phyloP scores from a whole-genome alignment of 2,113 vertebrate genomes.

The Sceloporus undulatus region DNA sequence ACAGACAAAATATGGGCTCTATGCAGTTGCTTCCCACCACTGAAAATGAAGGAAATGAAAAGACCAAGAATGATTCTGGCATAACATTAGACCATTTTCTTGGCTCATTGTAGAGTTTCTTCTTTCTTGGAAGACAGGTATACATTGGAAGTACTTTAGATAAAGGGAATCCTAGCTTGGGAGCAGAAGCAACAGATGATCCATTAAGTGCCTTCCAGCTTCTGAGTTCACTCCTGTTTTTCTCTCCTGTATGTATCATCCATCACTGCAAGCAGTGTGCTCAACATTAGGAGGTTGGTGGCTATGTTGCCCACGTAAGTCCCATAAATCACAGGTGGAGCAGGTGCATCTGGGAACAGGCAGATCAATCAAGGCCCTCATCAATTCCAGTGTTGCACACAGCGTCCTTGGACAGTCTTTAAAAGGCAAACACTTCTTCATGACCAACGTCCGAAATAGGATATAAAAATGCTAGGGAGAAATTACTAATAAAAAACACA shows the following conservation, averaged over 20 bases:
- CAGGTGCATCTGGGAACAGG: conserved; percentile 34
- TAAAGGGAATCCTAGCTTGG: background rate
- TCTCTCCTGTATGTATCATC: conserved; percentile 38
- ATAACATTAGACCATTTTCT: background rate
- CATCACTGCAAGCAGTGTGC: conserved; percentile 27
- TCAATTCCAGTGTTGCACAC: conserved; percentile 9
- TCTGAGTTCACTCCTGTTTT: conserved; percentile 28
- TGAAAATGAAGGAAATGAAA: background rate
- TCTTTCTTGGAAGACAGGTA: background rate
- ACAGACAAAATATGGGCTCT: background rate
- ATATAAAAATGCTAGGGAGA: conserved; percentile 33
- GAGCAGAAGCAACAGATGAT: background rate
- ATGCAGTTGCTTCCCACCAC: too few species aligned
- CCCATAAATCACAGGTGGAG: conserved; percentile 21
- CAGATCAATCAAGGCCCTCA: conserved; percentile 42
- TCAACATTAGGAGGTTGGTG: conserved; percentile 44
- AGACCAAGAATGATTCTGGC: background rate
- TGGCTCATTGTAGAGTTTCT: background rate
- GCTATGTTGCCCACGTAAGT: conserved; percentile 26
- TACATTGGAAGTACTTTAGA: background rate
- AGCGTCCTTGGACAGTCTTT: conserved; percentile 30
- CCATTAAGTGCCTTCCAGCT: background rate
- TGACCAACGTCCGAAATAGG: conserved; percentile 30
- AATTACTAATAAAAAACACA: conserved; percentile 8
- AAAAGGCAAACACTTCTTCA: conserved; percentile 32